Evolutionary conservation across 2,888 invertebrate genomes (phyloP), one percentile per base, ranked within the genome.

Genomic region (Ecdyonurus torrentis): DNA sequence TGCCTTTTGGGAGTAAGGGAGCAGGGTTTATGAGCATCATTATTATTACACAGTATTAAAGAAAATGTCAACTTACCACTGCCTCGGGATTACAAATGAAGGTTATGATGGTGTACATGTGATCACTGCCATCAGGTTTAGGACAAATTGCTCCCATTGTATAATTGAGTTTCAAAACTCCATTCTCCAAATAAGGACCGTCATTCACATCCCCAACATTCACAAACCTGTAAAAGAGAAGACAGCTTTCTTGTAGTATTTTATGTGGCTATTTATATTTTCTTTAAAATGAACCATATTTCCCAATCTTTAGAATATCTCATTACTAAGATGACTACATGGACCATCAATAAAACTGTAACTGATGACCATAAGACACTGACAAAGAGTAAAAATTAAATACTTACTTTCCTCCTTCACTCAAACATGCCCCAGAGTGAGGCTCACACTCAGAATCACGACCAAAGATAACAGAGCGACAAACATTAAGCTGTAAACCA

Each of bases 381-480:
- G n/a, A n/a, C n/a, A n/a, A n/a, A n/a, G 55, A n/a, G 55, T 7
- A 7, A 7, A 55, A 18, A 18, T 55, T 55, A n/a, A n/a, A n/a
- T 20, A 10, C 55, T 22, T 55, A 55, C 55, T 55, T 55, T n/a
- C 22, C 55, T 7, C 55, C 55, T 7, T 18, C 19, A 55, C 20
- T 5, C 15, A 60, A 25, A 60, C 62, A 62, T 61, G 53, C 62
- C 5, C 62, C 62, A 10, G 62, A 62, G 20, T 19, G n/a, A 2
- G 24, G n/a, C 19, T 62, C 58, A 24, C 62, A 62, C 2, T 15
- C 22, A n/a, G 62, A 2, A 19, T 62, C 58, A 5, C 23, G 19
- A 2, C 23, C 22, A 20, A 53, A 52, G 2, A 62, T 58, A n/a
- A 62, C 55, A n/a, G 62, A 62, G 18, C 58, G 23, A 24, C 62